Conservation (phyloP, 2,888 invertebrate genomes). For the Hirtodrosophila alboralis region DNA sequence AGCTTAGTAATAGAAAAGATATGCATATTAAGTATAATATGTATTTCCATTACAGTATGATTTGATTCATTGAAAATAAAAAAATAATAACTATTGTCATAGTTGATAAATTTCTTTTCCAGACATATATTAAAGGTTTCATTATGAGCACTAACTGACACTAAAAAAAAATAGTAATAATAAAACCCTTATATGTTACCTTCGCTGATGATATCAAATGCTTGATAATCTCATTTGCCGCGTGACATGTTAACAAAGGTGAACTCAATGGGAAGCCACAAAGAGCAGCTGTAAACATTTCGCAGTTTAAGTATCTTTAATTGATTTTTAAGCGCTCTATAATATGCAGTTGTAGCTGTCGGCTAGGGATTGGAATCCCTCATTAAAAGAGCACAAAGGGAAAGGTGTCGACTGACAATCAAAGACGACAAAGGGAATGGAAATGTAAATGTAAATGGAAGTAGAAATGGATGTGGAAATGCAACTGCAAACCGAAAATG, state of each 20-base stretch:
- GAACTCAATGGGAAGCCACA: conserved; percentile 29
- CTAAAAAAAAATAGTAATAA: background rate
- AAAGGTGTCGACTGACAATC: conserved; percentile 66
- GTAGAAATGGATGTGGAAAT: conserved; percentile 12
- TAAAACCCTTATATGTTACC: background rate
- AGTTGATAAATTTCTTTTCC: no score
- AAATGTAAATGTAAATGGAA: conserved; percentile 14
- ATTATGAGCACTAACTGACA: no score
- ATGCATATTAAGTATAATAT: no score
- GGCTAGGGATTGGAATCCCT: conserved; percentile 27
- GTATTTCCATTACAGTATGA: no score
- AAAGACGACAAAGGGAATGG: conserved; percentile 27
- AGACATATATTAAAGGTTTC: no score
- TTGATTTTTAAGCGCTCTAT: conserved; percentile 65
- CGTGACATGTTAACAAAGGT: conserved; percentile 32
- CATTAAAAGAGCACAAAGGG: conserved; percentile 51
- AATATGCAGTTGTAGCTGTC: conserved; percentile 46
- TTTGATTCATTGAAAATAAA: no score
- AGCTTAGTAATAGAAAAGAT: no score
- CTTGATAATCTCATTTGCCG: conserved; percentile 47
- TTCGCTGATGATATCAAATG: conserved; percentile 21
- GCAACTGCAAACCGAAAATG: conserved; percentile 45
- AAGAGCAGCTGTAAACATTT: conserved; percentile 56
- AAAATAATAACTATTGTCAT: no score
- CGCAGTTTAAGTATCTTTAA: conserved; percentile 53